Conservation (phyloP, 2,888 invertebrate genomes). For the Trileptium ribeirensis region DNA sequence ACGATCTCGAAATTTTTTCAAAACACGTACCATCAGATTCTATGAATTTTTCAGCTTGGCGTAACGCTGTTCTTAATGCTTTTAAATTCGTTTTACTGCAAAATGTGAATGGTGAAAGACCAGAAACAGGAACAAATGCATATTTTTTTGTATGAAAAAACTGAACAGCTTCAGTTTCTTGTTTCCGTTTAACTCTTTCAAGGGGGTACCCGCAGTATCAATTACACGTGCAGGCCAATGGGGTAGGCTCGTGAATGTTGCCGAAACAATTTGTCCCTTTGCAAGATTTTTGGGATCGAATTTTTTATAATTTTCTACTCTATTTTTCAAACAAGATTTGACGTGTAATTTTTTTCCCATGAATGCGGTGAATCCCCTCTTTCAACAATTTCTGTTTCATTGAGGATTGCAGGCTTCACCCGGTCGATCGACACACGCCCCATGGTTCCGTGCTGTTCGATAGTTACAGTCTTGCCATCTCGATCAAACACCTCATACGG, state of each 20-base stretch:
- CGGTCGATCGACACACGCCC: neutral
- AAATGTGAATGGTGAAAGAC: neutral
- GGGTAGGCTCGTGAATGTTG: neutral
- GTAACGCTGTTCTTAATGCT: neutral
- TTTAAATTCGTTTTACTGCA: neutral
- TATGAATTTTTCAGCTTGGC: neutral
- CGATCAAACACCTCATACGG: neutral
- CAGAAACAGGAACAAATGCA: neutral
- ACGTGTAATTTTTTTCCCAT: neutral
- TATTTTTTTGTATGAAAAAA: neutral
- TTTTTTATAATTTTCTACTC: neutral
- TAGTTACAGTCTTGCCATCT: neutral
- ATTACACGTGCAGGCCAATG: neutral
- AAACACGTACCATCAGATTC: neutral
- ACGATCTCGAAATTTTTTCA: neutral
- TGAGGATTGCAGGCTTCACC: neutral
- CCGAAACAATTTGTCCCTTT: neutral
- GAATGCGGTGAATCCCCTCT: neutral
- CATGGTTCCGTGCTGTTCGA: neutral
- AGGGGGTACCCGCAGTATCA: neutral
- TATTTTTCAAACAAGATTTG: neutral
- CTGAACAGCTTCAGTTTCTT: neutral
- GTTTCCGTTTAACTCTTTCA: neutral
- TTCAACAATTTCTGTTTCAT: neutral
- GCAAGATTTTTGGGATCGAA: neutral